Conservation (phyloP, 2,888 invertebrate species). For the Ophion obscuratus region DNA sequence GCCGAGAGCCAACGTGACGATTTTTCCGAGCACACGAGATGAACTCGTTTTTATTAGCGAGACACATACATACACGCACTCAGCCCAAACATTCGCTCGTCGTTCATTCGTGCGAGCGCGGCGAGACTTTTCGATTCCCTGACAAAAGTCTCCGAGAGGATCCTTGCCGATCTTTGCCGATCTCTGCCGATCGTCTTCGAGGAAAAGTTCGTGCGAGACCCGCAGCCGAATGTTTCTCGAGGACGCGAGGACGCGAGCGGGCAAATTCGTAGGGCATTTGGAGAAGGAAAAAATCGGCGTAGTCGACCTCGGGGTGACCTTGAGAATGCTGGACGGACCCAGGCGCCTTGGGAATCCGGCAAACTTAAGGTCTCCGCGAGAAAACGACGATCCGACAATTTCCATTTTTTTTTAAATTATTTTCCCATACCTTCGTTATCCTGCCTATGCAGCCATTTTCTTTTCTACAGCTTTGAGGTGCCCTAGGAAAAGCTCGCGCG, state of each 20-base stretch:
- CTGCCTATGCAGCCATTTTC: neutral
- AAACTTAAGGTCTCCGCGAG: slow-evolving; percentile 55
- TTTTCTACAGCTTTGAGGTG: neutral
- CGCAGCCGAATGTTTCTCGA: slow-evolving; percentile 47
- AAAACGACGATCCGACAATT: slow-evolving; percentile 52
- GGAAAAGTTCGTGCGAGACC: slow-evolving; percentile 55
- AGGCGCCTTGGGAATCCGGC: slow-evolving; percentile 67
- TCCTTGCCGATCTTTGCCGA: neutral
- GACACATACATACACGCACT: neutral
- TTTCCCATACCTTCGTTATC: neutral
- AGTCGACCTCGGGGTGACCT: slow-evolving; percentile 38
- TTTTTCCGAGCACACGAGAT: neutral
- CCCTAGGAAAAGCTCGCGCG: slow-evolving; percentile 33
- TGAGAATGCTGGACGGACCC: slow-evolving; percentile 53
- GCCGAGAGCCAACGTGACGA: neutral
- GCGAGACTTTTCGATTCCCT: neutral
- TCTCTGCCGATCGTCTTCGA: slow-evolving; percentile 1
- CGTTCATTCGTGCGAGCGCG: neutral
- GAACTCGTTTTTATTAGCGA: neutral
- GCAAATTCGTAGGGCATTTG: neutral
- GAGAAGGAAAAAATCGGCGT: neutral
- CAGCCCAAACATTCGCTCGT: neutral
- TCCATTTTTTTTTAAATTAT: slow-evolving; percentile 14
- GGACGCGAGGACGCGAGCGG: slow-evolving; percentile 1
- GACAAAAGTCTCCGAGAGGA: neutral